A percentile compares a stretch with the other conserved stretches of the same genome.
Conservation (phyloP, 92 coral and sea anemone species). For the Phenganax marumi region DNA sequence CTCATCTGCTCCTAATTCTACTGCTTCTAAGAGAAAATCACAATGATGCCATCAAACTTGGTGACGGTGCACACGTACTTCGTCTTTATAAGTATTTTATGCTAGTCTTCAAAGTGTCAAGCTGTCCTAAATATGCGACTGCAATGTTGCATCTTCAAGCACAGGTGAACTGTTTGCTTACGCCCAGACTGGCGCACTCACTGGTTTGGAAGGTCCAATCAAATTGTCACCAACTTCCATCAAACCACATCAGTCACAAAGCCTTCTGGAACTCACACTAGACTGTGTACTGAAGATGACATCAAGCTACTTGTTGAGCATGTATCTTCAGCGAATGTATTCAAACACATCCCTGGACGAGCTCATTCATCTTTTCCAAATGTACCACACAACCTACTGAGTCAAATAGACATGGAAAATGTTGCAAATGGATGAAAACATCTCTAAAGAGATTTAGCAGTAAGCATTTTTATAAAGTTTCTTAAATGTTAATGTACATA, state of each 20-base stretch:
- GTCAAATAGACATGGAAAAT: slow-evolving; percentile 25
- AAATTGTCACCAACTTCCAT: slow-evolving; percentile 28
- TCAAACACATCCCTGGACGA: slow-evolving; percentile 44
- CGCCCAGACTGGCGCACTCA: slow-evolving; percentile 50
- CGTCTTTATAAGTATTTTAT: slow-evolving; percentile 47
- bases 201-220: slow-evolving; percentile 49
- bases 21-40: slow-evolving; percentile 45
- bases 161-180: slow-evolving; percentile 48
- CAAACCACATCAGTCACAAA: slow-evolving; percentile 25
- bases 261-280: slow-evolving; percentile 55
- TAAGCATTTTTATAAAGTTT: slow-evolving; percentile 44
- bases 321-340: slow-evolving; percentile 24
- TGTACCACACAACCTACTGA: slow-evolving; percentile 43
- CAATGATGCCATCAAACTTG: slow-evolving; percentile 57
- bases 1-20: slow-evolving; percentile 41
- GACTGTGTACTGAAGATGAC: slow-evolving; percentile 44
- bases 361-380: slow-evolving; percentile 47
- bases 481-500: not conserved
- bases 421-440: slow-evolving; percentile 41
- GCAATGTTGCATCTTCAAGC: slow-evolving; percentile 56
- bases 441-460: slow-evolving; percentile 45
- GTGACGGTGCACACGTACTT: slow-evolving; percentile 55
- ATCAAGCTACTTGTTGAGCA: slow-evolving; percentile 47
- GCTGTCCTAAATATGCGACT: slow-evolving; percentile 52
- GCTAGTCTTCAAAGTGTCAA: slow-evolving; percentile 47